A percentile compares a stretch with the other conserved stretches of the same genome.
phyloP scores from a whole-genome alignment of 2,797 vertebrate genomes.

The Tolypeutes matacus region DNA sequence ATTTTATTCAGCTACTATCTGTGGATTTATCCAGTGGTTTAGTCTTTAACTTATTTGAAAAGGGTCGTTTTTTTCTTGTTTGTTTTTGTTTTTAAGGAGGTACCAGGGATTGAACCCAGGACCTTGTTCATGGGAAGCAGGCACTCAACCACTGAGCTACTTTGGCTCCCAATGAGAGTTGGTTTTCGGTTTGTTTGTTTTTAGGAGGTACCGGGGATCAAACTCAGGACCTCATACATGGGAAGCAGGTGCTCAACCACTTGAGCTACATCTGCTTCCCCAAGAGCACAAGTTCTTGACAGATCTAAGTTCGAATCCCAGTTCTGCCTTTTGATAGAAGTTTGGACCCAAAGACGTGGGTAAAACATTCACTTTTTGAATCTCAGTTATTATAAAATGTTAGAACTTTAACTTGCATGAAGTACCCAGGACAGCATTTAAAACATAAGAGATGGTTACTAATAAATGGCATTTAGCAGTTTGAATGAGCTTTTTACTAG shows the following conservation, averaged over 20 bases:
- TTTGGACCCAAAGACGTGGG: background rate
- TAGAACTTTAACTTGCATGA: conserved; percentile 10
- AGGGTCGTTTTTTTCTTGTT: no score
- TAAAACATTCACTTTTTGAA: conserved; percentile 6
- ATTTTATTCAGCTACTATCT: conserved; percentile 5
- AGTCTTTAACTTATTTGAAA: conserved; percentile 5
- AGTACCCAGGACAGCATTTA: background rate
- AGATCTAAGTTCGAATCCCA: background rate
- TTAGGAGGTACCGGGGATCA: no score
- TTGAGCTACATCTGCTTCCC: no score
- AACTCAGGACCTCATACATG: no score
- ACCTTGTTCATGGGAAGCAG: no score
- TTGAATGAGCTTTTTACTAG: background rate
- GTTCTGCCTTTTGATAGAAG: background rate
- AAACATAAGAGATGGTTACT: background rate
- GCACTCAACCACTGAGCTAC: no score
- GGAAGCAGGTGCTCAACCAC: no score
- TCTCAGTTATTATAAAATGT: conserved; percentile 19
- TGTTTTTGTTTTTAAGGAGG: no score
- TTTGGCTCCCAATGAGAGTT: no score
- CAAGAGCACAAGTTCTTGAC: background rate
- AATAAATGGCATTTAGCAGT: background rate
- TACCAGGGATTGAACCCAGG: no score
- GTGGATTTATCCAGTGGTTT: background rate
- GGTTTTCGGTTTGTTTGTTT: no score